These are phyloP conservation scores for Corticium candelabrum DNA, from an alignment of 37 sponge, comb jelly and placozoan genomes.

Conservation along the genomic window DNA sequence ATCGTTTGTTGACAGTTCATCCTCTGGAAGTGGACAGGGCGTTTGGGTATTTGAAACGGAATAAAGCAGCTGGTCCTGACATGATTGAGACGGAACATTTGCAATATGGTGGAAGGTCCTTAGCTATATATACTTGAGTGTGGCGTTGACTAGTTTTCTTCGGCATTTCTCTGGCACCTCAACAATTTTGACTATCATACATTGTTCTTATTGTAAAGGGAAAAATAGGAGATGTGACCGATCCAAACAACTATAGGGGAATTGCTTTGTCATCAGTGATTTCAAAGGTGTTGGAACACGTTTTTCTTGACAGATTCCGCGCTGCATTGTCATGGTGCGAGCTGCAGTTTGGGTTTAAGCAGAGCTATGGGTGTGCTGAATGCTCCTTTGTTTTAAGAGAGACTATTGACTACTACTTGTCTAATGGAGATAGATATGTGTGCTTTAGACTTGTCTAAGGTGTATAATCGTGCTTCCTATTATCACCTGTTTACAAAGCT, in stretches of 20 bases:
- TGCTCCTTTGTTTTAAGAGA: neutral
- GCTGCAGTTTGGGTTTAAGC: neutral
- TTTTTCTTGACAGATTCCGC: neutral
- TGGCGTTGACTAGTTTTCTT: too few relatives aligned
- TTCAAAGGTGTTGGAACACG: neutral
- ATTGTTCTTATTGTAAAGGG: neutral
- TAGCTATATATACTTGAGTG: too few relatives aligned
- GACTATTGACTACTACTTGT: neutral
- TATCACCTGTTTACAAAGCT: neutral
- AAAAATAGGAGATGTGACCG: neutral
- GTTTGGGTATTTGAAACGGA: too few relatives aligned
- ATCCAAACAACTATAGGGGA: neutral
- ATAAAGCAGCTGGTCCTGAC: too few relatives aligned
- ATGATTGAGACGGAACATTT: too few relatives aligned
- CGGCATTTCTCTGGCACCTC: too few relatives aligned
- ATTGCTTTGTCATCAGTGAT: neutral
- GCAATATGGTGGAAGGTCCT: too few relatives aligned
- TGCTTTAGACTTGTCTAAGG: neutral
- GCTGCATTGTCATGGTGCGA: neutral
- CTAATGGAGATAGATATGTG: neutral
- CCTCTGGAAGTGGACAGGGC: too few relatives aligned
- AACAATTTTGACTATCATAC: neutral
- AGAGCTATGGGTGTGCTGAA: neutral
- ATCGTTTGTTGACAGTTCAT: too few relatives aligned
- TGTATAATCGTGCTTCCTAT: neutral